A percentile compares a stretch with the other conserved stretches of the same genome.
Conservation (phyloP, 2,888 invertebrate genomes). For the Pyrgus malvae region DNA sequence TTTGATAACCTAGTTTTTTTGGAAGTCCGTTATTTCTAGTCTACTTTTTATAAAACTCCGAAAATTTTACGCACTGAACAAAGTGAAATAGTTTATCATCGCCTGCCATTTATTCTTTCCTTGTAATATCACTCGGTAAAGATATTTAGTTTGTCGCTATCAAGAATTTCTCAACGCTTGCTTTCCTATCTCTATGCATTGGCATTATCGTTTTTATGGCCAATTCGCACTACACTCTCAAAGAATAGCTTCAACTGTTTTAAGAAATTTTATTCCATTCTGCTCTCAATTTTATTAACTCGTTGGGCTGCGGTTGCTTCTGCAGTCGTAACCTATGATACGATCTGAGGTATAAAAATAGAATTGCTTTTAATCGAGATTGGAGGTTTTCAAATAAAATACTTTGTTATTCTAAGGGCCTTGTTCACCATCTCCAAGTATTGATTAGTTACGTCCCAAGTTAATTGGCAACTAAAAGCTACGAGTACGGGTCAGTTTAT, state of each 20-base stretch:
- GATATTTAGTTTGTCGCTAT: slow-evolving; percentile 51
- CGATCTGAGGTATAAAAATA: slow-evolving; percentile 7
- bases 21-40: no score
- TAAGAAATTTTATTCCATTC: slow-evolving; percentile 35
- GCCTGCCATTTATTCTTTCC: not conserved
- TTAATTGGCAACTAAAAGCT: no score
- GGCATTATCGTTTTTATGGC: slow-evolving; percentile 51
- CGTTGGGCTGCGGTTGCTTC: slow-evolving; percentile 6
- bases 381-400: no score
- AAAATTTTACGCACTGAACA: no score
- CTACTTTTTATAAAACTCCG: no score
- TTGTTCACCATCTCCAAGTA: no score
- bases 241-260: slow-evolving; percentile 45
- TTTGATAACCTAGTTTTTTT: no score
- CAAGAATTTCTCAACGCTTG: slow-evolving; percentile 51
- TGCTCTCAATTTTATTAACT: not conserved
- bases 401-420: no score
- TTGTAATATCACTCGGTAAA: not conserved
- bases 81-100: no score
- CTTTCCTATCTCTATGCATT: slow-evolving; percentile 41
- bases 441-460: no score
- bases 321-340: slow-evolving; percentile 2
- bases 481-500: no score
- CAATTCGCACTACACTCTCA: slow-evolving; percentile 51
- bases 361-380: not conserved